Percentiles rank a stretch among this genome's conserved stretches.
Conservation (phyloP, 2,113 vertebrate genomes). For the Pollimyrus isidori region DNA sequence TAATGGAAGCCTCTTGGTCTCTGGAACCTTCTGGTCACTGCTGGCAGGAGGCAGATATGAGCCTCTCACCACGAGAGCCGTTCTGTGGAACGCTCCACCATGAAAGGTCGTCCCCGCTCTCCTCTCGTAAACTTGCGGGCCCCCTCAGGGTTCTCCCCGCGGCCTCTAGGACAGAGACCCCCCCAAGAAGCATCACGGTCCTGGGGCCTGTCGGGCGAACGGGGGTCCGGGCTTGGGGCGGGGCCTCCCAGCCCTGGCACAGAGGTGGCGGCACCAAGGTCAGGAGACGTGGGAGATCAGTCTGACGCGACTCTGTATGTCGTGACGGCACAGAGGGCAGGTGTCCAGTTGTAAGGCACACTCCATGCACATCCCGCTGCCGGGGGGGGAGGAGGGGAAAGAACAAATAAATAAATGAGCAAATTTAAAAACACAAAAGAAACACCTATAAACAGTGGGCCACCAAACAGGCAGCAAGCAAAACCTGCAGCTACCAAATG, state of each 20-base stretch:
- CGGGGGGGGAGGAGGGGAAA: slow-evolving; percentile 18
- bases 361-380: slow-evolving; percentile 96
- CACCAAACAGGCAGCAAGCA: background rate
- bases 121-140: background rate
- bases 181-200: background rate
- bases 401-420: background rate
- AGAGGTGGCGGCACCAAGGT: slow-evolving; percentile 52
- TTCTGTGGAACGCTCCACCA: background rate
- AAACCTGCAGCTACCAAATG: background rate
- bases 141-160: background rate
- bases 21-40: slow-evolving; percentile 5
- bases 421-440: background rate
- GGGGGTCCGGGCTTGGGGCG: background rate
- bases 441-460: background rate
- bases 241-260: background rate
- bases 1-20: background rate
- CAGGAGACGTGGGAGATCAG: slow-evolving; percentile 98
- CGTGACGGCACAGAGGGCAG: slow-evolving; percentile 96
- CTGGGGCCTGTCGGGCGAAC: background rate
- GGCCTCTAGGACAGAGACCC: background rate
- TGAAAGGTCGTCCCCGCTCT: background rate
- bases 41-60: background rate
- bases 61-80: background rate
- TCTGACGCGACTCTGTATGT: slow-evolving; percentile 94
- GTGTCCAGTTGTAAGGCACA: slow-evolving; percentile 99